Conservation (phyloP, 2,888 invertebrate genomes). For the Byasa hedistus region DNA sequence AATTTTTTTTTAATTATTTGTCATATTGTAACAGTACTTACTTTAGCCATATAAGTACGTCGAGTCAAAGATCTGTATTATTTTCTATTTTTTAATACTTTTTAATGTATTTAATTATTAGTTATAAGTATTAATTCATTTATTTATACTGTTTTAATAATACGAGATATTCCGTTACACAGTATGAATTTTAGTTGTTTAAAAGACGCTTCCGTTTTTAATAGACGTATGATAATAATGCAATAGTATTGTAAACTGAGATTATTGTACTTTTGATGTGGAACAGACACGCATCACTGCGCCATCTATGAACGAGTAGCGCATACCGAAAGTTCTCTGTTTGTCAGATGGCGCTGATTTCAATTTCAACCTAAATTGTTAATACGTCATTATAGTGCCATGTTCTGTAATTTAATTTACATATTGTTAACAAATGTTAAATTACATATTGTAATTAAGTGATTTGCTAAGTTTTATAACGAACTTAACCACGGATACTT, state of each 20-base stretch:
- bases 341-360: slow-evolving; percentile 35
- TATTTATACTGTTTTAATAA: slow-evolving; percentile 76
- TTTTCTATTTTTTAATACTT: slow-evolving; percentile 78
- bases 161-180: slow-evolving; percentile 76
- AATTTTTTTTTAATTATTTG: slow-evolving; percentile 50
- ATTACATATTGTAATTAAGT: slow-evolving; percentile 15
- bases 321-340: slow-evolving; percentile 10
- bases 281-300: slow-evolving; percentile 29
- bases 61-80: slow-evolving; percentile 81
- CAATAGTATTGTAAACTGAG: slow-evolving; percentile 73
- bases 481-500: too few species aligned
- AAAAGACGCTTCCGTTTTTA: slow-evolving; percentile 64
- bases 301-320: slow-evolving; percentile 54
- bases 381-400: slow-evolving; percentile 42
- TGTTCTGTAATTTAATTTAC: slow-evolving; percentile 38
- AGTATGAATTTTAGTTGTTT: slow-evolving; percentile 66
- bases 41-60: slow-evolving; percentile 73
- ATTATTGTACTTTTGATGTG: slow-evolving; percentile 56
- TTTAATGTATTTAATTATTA: slow-evolving; percentile 69
- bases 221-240: slow-evolving; percentile 57
- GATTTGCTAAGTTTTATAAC: slow-evolving; percentile 24
- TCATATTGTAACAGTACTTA: slow-evolving; percentile 73
- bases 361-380: slow-evolving; percentile 13
- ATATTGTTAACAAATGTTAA: slow-evolving; percentile 6
- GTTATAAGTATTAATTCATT: slow-evolving; percentile 60